Percentiles rank a stretch among this genome's conserved stretches.
These are phyloP conservation scores for Plemyria rubiginata DNA, from an alignment of 2,888 invertebrate species.

Conservation along the genomic window DNA sequence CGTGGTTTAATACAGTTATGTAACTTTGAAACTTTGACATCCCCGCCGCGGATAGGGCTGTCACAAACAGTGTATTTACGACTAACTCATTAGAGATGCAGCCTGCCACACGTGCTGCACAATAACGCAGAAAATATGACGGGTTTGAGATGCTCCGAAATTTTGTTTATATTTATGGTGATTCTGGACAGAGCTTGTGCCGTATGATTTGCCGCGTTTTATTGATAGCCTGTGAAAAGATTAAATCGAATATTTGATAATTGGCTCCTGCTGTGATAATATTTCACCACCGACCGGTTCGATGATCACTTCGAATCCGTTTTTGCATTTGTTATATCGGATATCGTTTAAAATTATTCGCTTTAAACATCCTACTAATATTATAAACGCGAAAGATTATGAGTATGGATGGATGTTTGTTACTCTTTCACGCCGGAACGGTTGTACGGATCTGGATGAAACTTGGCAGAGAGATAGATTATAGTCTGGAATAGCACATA, in stretches of 20 bases:
- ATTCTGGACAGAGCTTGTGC: neutral
- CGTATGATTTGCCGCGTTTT: neutral
- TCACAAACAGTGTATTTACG: conserved; percentile 45
- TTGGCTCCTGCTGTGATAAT: conserved; percentile 20
- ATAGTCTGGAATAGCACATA: too few relatives aligned
- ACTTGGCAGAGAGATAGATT: too few relatives aligned
- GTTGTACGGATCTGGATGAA: too few relatives aligned
- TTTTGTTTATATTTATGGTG: conserved; percentile 23
- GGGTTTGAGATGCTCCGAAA: conserved; percentile 63
- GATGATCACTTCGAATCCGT: neutral
- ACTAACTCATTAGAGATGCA: conserved; percentile 51
- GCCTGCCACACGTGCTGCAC: conserved; percentile 43
- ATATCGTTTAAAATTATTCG: neutral
- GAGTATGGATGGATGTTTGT: too few relatives aligned
- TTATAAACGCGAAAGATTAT: too few relatives aligned
- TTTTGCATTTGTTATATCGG: neutral
- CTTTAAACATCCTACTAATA: too few relatives aligned
- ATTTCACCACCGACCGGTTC: conserved; percentile 18
- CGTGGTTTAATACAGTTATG: neutral
- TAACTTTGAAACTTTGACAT: conserved; percentile 4
- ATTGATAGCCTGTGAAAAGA: neutral
- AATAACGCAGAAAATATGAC: conserved; percentile 58
- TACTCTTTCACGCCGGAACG: too few relatives aligned
- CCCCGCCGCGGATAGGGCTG: conserved; percentile 21
- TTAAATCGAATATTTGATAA: conserved; percentile 6